These are phyloP conservation scores for Stegostoma tigrinum DNA, from an alignment of 2,113 vertebrate genomes.

Conservation along the genomic window DNA sequence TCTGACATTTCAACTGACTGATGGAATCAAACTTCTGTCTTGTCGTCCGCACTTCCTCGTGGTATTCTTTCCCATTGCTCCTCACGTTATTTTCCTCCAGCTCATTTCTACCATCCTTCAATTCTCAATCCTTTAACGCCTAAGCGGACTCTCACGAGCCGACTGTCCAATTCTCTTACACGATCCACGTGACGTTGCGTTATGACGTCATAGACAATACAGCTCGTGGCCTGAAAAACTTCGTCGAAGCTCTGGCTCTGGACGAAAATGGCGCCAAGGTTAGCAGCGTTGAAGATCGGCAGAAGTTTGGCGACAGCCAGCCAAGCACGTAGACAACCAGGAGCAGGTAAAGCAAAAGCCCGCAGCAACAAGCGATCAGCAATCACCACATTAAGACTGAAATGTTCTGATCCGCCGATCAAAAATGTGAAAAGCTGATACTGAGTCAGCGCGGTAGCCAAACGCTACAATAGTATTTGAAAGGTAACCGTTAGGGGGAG, in stretches of 20 bases:
- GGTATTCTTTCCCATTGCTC: background rate
- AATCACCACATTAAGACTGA: background rate
- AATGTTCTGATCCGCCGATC: background rate
- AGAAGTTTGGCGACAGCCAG: background rate
- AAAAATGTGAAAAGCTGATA: background rate
- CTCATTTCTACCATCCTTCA: background rate
- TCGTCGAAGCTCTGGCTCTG: background rate
- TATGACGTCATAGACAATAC: background rate
- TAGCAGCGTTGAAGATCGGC: background rate
- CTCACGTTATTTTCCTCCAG: background rate
- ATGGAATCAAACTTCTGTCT: background rate
- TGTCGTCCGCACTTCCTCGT: background rate
- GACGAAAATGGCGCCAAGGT: background rate
- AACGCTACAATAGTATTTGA: background rate
- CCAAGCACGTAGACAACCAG: background rate
- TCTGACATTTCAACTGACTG: background rate
- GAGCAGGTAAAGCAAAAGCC: background rate
- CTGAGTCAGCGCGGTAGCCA: background rate
- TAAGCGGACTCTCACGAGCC: too few species aligned
- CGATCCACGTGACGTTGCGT: background rate
- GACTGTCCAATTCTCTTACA: background rate
- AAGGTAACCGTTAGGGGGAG: background rate
- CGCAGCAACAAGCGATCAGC: too few species aligned
- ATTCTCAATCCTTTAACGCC: background rate
- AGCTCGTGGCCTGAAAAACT: too few species aligned